These are phyloP conservation scores for Neuroscelio doddi DNA, from an alignment of 2,888 invertebrate species.

Conservation along the genomic window DNA sequence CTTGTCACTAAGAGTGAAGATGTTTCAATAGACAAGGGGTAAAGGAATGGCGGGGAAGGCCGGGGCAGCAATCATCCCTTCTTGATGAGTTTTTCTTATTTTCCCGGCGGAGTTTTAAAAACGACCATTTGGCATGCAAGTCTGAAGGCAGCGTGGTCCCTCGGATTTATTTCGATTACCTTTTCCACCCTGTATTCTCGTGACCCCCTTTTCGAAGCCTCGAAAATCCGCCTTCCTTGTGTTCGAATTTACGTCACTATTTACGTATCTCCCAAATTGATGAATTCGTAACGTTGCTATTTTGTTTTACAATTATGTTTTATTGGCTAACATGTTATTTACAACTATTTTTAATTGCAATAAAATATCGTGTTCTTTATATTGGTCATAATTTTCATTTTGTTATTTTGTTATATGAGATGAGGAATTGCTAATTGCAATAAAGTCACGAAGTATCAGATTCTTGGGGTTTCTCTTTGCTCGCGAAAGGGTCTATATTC, in stretches of 20 bases:
- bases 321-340: too few species aligned
- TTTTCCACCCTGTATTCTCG: constrained; percentile 43
- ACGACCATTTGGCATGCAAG: constrained; percentile 63
- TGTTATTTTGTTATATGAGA: background rate
- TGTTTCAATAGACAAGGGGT: constrained; percentile 6
- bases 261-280: background rate
- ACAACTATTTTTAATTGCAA: too few species aligned
- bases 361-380: too few species aligned
- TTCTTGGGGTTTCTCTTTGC: too few species aligned
- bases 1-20: background rate
- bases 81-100: constrained; percentile 66
- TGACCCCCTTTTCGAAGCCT: constrained; percentile 17
- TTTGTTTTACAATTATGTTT: too few species aligned
- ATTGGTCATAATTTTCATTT: too few species aligned
- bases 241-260: constrained; percentile 10
- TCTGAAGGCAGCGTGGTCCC: constrained; percentile 45
- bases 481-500: constrained; percentile 38
- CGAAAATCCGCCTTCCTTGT: constrained; percentile 2
- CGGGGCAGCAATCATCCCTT: constrained; percentile 61
- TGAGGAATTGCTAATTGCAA: too few species aligned
- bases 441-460: too few species aligned
- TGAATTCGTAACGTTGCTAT: background rate
- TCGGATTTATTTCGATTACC: constrained; percentile 61
- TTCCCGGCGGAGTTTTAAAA: constrained; percentile 64
- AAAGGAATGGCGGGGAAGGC: constrained; percentile 14